Conservation (phyloP, 2,797 vertebrate species). For the Nothura maculosa region DNA sequence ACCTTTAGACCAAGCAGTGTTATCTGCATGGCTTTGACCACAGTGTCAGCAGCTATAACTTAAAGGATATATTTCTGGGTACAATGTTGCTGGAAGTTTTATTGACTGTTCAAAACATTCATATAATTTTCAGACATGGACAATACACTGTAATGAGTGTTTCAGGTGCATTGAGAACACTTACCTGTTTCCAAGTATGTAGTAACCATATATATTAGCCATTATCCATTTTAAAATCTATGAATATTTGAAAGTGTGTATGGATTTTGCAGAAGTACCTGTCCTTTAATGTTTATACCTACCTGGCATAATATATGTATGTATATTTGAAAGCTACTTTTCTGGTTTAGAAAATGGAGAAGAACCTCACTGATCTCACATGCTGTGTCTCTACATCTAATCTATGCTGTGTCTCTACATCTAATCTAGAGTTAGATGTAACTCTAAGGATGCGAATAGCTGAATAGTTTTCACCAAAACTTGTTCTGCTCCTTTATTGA, state of each 20-base stretch:
- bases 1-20: too few species aligned
- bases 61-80: not conserved
- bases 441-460: not conserved
- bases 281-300: not conserved
- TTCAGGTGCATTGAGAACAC: not conserved
- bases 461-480: rapidly evolving
- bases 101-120: not conserved
- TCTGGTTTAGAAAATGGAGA: not conserved
- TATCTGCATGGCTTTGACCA: not conserved
- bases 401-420: too few species aligned
- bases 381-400: too few species aligned
- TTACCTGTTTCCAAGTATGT: not conserved
- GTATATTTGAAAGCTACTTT: not conserved
- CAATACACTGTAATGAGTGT: not conserved
- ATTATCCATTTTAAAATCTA: not conserved
- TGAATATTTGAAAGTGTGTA: not conserved
- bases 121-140: not conserved
- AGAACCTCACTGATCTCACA: not conserved
- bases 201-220: not conserved
- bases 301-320: not conserved
- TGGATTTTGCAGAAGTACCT: not conserved
- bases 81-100: not conserved
- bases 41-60: not conserved
- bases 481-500: not conserved
- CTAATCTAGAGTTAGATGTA: too few species aligned